Conservation (phyloP, 2,888 invertebrate species). For the Apamea monoglypha region DNA sequence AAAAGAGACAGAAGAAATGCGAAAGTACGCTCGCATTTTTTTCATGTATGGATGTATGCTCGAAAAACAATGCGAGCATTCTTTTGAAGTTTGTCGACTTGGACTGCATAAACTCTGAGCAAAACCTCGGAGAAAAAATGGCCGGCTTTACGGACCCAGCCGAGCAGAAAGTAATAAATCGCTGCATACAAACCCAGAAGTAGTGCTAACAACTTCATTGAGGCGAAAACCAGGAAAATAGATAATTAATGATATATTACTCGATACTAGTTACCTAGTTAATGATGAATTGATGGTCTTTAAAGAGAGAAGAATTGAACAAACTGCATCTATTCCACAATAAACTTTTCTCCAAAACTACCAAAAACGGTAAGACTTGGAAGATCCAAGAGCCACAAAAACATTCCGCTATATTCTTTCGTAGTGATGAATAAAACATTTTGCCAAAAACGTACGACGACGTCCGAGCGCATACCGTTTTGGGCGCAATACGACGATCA, state of each 20-base stretch:
- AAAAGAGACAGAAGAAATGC: neutral
- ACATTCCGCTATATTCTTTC: conserved; percentile 77
- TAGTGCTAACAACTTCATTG: conserved; percentile 35
- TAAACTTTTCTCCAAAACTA: conserved; percentile 19
- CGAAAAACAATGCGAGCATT: conserved; percentile 44
- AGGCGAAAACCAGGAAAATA: conserved; percentile 42
- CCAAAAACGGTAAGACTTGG: conserved; percentile 33
- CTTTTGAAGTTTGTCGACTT: conserved; percentile 27
- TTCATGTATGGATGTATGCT: conserved; percentile 16
- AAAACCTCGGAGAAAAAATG: conserved; percentile 42
- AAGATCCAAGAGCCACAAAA: conserved; percentile 47
- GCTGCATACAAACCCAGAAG: conserved; percentile 45
- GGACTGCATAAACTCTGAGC: conserved; percentile 10
- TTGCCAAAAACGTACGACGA: conserved; percentile 79
- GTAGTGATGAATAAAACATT: conserved; percentile 85
- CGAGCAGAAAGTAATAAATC: conserved; percentile 51
- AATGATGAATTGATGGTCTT: neutral
- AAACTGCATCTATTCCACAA: conserved; percentile 22
- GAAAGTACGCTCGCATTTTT: neutral
- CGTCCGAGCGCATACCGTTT: conserved; percentile 75
- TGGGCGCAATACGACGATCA: conserved; percentile 73
- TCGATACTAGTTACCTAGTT: neutral
- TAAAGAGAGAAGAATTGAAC: neutral
- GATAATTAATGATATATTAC: conserved; percentile 1
- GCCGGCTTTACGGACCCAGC: conserved; percentile 14